Evolutionary conservation across 1,140 invertebrate genomes (phyloP), one percentile per base, ranked within the genome.

Genomic region (Lepidurus arcticus): DNA sequence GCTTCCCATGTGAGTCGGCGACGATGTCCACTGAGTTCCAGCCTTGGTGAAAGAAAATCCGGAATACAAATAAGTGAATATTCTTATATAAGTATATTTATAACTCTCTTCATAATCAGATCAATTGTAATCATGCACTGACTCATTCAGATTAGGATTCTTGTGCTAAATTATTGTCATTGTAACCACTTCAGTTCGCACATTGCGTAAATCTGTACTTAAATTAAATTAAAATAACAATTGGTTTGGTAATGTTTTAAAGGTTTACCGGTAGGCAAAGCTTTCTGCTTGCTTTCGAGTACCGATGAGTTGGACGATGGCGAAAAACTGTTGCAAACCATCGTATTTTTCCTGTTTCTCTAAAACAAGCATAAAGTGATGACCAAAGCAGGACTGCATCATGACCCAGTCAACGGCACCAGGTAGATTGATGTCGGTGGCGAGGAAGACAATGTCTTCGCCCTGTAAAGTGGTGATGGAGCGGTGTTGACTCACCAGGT

Each of bases 371-470:
- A 99, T 99, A 85, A 99, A 99, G 86, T 99, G 94, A 84, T 98
- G 95, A 77, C 94, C 95, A 85, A 98, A 99, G 86, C 98, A 99
- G 10, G 95, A 97, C 85, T 99, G 98, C 97, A 99, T 99, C 98
- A 99, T 99, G 0, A 99, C 98, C 98, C 98, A 99, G 85, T 99
- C 98, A 2, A 99, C 98, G 78, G 98, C 98, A 79, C 98, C 98
- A 75, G 97, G 97, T 80, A 99, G 88, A 87, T 99, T 99, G 76
- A 99, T 99, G 86, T 99, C 98, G 65, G 98, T 99, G 1, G 98
- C 98, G 81, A 99, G 87, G 85, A 99, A 99, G 65, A 99, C 98
- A 83, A 99, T 99, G 84, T 99, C 98, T 87, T 99, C 98, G 75
- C 90, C 90, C 87, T 91, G 88, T 81, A 99, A 88, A 73, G 98